Percentiles rank a stretch among this genome's conserved stretches.
Conservation (phyloP, 2,113 vertebrate species). For the Benitochromis conjunctus region DNA sequence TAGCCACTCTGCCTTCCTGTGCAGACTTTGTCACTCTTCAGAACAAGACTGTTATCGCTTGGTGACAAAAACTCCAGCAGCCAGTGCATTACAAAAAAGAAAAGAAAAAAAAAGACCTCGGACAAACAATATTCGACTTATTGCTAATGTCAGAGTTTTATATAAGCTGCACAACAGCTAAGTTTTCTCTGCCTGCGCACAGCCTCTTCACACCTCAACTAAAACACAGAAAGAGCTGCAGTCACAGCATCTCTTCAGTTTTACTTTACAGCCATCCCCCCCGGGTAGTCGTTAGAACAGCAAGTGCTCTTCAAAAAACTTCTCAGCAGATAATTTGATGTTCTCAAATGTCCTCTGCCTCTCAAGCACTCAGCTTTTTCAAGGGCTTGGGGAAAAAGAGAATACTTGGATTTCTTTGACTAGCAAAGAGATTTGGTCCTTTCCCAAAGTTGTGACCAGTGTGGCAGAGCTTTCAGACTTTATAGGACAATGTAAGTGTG, state of each 20-base stretch:
- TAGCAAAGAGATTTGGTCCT: background rate
- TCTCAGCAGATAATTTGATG: background rate
- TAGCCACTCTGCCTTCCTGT: background rate
- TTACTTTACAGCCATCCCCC: background rate
- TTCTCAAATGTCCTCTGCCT: background rate
- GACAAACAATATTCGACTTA: background rate
- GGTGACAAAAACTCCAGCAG: background rate
- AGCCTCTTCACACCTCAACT: background rate
- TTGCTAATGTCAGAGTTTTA: background rate
- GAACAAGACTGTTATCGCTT: background rate
- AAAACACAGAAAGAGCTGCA: background rate
- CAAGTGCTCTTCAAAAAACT: background rate
- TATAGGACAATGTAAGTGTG: background rate
- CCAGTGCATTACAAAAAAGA: background rate
- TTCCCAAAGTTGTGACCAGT: background rate
- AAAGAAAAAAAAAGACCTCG: accelerated
- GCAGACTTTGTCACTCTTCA: background rate
- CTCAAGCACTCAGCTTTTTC: background rate
- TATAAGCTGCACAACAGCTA: background rate
- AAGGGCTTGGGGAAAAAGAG: background rate
- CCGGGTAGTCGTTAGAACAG: background rate
- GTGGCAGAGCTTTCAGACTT: background rate
- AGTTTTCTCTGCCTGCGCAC: background rate
- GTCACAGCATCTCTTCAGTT: background rate
- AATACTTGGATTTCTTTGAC: background rate